Base-by-base conservation (phyloP, 2,888 invertebrate species). In the Alentia gelatinosa region DNA sequence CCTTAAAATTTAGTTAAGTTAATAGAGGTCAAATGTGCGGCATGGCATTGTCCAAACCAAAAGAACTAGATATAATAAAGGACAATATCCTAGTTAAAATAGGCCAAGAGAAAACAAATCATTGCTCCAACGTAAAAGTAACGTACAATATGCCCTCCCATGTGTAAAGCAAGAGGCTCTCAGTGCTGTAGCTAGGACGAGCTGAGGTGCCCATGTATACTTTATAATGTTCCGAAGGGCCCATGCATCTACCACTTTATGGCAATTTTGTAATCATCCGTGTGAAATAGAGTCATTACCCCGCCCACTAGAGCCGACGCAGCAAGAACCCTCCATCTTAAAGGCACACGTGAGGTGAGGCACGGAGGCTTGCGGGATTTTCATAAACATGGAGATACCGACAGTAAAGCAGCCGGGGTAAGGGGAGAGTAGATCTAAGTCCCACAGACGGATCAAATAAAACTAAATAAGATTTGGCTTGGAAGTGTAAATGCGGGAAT, bases 211-310 rank as follows among this genome's bases (percentile, higher is more conserved):
- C 15, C 15, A 3, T 74, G 33, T 74, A 74, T 74, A 74, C 74
- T 74, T 74, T 74, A 74, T 74, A 33, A 15, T 15, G 30, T 74
- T 74, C 26, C 26, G n/a, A 74, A 26, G 26, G 33, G 74, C 74
- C 74, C 12, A 26, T 74, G 26, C 74, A 74, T 74, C 74, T 26
- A 74, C 74, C 74, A 74, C 74, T 74, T 74, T 74, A 74, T 26
- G 30, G 74, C 74, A 74, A 33, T 19, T 74, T 74, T 74, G 74
- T 15, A 5, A 74, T 74, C 19, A 74, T n/a, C 74, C 26, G 26
- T 74, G 74, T 74, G 33, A 33, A 74, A 74, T 74, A 26, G 74
- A 5, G 74, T 74, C 33, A 74, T 74, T 74, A 74, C 33, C 30
- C 56, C 56, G 9, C 56, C 19, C n/a, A 56, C 3, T 19, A 56